A percentile compares a stretch with the other conserved stretches of the same genome.
Evolutionary conservation across 2,113 vertebrate genomes (phyloP).

Genomic region (Pantherophis guttatus): DNA sequence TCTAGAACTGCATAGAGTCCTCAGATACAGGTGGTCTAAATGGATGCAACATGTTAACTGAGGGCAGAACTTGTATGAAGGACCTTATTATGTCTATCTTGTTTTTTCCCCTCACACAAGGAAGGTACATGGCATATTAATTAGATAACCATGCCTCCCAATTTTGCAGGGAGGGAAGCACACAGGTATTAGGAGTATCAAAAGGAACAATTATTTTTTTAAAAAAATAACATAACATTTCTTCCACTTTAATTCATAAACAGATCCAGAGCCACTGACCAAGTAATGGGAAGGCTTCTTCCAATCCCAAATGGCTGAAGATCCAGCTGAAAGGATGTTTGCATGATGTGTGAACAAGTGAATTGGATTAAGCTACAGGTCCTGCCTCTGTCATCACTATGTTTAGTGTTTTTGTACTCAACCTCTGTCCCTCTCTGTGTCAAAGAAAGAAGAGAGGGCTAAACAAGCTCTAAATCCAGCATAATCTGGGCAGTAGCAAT

Average conservation of each 20-base stretch:
- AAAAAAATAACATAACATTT: neutral
- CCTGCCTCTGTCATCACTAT: neutral
- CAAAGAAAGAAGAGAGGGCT: neutral
- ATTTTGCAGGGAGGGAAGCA: neutral
- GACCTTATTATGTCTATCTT: neutral
- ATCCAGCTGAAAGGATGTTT: neutral
- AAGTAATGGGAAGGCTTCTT: neutral
- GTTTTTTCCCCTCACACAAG: neutral
- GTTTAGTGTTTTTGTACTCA: neutral
- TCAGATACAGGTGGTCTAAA: neutral
- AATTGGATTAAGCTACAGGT: neutral
- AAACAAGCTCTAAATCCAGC: neutral
- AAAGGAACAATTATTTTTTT: neutral
- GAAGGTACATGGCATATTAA: neutral
- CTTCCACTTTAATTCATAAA: neutral
- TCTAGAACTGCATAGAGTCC: neutral
- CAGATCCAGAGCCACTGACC: neutral
- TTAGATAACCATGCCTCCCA: neutral
- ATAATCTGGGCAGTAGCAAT: neutral
- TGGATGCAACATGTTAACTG: neutral
- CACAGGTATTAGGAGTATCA: neutral
- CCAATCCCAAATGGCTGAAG: neutral
- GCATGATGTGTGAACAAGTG: neutral
- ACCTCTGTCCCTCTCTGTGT: neutral
- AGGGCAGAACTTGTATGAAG: neutral